These are phyloP conservation scores for Oenanthe oenanthe DNA, from an alignment of 2,113 vertebrate genomes.

Conservation along the genomic window DNA sequence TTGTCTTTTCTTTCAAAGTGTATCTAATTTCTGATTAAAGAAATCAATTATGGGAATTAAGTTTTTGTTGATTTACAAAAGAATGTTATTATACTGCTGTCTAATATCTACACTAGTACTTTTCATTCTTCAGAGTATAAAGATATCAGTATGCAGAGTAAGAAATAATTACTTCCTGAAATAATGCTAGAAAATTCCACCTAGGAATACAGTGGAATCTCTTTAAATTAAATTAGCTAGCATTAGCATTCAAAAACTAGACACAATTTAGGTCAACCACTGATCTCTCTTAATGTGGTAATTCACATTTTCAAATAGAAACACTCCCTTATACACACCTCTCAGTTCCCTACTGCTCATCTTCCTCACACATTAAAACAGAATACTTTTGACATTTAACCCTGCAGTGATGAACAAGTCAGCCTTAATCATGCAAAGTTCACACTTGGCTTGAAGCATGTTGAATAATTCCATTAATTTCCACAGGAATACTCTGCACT, in stretches of 20 bases:
- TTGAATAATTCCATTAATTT: background rate
- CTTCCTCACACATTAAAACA: background rate
- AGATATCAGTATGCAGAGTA: background rate
- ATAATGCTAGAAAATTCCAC: background rate
- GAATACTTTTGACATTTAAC: background rate
- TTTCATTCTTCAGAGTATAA: background rate
- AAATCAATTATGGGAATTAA: background rate
- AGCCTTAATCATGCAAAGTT: background rate
- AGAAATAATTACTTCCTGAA: background rate
- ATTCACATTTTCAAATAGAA: slow-evolving; percentile 6
- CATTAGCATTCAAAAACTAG: background rate
- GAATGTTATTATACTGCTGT: background rate
- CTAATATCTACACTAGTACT: background rate
- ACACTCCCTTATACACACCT: background rate
- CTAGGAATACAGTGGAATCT: background rate
- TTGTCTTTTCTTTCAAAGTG: background rate
- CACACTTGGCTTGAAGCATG: background rate
- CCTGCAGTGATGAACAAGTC: background rate
- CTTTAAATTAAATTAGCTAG: background rate
- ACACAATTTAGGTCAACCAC: background rate
- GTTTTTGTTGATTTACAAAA: background rate
- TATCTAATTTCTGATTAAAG: background rate
- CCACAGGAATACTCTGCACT: background rate
- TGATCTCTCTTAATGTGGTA: background rate
- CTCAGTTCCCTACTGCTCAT: background rate